Evolutionary conservation across 30 jellyfish, hydroid and myxozoan genomes (phyloP).

Genomic region (Aurelia sp.): DNA sequence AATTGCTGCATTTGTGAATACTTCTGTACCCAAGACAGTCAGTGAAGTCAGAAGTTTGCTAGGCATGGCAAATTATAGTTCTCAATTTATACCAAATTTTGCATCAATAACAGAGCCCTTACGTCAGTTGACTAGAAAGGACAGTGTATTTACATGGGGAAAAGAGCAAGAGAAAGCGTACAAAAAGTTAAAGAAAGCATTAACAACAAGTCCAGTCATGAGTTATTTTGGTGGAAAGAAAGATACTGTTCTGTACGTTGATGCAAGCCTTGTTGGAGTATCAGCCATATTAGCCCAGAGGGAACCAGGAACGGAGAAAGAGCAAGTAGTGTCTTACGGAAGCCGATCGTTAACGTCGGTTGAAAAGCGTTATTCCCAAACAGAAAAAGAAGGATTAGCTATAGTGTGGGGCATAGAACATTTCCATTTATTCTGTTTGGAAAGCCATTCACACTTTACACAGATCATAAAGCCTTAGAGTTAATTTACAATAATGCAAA

Average conservation of each 20-base stretch:
- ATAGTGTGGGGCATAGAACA: background rate
- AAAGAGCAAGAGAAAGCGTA: conserved; percentile 20
- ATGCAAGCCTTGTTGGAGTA: conserved; percentile 56
- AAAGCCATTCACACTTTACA: background rate
- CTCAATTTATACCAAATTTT: conserved; percentile 26
- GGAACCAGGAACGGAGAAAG: background rate
- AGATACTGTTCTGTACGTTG: conserved; percentile 15
- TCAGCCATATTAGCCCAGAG: conserved; percentile 37
- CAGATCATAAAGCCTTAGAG: conserved; percentile 6
- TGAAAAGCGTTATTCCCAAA: conserved; percentile 29
- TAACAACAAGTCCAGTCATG: conserved; percentile 30
- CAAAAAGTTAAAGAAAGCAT: conserved; percentile 17
- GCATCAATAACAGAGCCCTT: conserved; percentile 50
- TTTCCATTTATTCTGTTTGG: background rate
- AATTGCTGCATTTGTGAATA: conserved; percentile 9
- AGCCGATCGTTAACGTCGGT: conserved; percentile 44
- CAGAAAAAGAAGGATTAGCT: conserved; percentile 4
- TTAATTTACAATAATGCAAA: background rate
- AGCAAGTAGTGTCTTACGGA: conserved; percentile 39
- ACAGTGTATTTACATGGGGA: conserved; percentile 29
- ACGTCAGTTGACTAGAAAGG: conserved; percentile 40
- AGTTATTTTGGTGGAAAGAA: conserved; percentile 31
- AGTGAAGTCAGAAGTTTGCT: conserved; percentile 50
- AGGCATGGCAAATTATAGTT: conserved; percentile 58
- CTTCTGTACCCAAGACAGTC: conserved; percentile 30